Conservation (phyloP, 2,797 vertebrate species). For the Xyrichtys novacula region DNA sequence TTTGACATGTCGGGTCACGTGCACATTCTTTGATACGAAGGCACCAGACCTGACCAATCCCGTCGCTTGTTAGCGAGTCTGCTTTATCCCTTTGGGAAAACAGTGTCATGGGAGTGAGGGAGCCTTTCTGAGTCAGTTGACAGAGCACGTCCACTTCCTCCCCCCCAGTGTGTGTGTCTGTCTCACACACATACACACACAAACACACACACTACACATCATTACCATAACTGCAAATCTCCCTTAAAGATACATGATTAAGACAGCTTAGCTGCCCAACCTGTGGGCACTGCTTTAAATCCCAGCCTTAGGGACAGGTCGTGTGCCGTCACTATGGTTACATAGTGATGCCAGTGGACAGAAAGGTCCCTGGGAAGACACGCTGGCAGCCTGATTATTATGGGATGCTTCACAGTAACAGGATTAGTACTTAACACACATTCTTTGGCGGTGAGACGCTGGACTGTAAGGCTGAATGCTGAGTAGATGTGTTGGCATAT, state of each 20-base stretch:
- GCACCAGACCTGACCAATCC: slow-evolving; percentile 49
- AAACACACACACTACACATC: slow-evolving; percentile 11
- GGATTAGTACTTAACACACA: slow-evolving; percentile 53
- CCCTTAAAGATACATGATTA: slow-evolving; percentile 55
- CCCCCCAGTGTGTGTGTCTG: slow-evolving; percentile 4
- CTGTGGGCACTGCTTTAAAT: slow-evolving; percentile 57
- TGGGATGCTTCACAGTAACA: slow-evolving; percentile 59
- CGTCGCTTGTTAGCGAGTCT: slow-evolving; percentile 44
- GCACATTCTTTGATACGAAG: slow-evolving; percentile 59
- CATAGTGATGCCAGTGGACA: slow-evolving; percentile 44
- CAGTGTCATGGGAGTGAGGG: slow-evolving; percentile 29
- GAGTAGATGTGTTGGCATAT: slow-evolving; percentile 26
- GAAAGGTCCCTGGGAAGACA: slow-evolving; percentile 57
- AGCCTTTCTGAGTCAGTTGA: slow-evolving; percentile 35
- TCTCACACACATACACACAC: slow-evolving; percentile 11
- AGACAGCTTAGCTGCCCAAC: slow-evolving; percentile 52
- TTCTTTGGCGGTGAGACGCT: slow-evolving; percentile 26
- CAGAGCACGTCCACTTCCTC: slow-evolving; percentile 14
- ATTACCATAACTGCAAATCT: slow-evolving; percentile 49
- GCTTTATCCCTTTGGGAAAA: slow-evolving; percentile 16
- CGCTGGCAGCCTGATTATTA: slow-evolving; percentile 60
- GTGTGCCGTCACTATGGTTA: slow-evolving; percentile 63
- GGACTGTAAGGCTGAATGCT: slow-evolving; percentile 21
- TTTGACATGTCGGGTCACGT: slow-evolving; percentile 64
- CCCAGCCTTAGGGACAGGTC: slow-evolving; percentile 51